phyloP scores from a whole-genome alignment of 2,888 invertebrate species.

The Drosophila anceps region DNA sequence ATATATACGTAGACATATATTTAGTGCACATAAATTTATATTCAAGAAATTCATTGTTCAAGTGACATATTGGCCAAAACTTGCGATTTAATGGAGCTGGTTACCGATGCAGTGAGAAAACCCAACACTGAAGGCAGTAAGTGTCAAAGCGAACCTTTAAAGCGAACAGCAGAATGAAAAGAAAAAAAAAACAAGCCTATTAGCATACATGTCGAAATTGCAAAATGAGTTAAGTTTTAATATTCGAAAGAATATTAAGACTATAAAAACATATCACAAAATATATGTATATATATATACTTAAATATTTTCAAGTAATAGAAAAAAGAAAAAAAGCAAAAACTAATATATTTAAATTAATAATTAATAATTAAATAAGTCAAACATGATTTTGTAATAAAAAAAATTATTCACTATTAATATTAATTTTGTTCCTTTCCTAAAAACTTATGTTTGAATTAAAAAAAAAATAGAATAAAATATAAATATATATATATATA shows the following conservation, averaged over 20 bases:
- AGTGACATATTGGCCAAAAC: constrained; percentile 16
- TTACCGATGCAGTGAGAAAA: constrained; percentile 43
- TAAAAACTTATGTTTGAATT: too few species aligned
- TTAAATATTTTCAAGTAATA: neutral
- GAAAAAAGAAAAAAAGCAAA: too few species aligned
- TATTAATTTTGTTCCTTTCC: too few species aligned
- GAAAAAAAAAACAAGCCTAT: neutral
- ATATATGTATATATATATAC: neutral
- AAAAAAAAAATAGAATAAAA: neutral
- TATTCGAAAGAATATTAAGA: neutral
- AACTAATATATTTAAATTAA: too few species aligned
- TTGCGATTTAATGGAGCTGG: constrained; percentile 56
- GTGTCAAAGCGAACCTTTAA: constrained; percentile 33
- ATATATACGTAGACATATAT: constrained; percentile 20
- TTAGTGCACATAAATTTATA: constrained; percentile 19
- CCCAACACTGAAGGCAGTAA: constrained; percentile 62
- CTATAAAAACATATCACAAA: neutral
- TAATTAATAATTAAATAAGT: too few species aligned
- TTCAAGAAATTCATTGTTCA: constrained; percentile 2
- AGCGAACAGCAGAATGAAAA: neutral
- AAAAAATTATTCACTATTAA: too few species aligned
- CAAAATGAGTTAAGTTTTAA: neutral
- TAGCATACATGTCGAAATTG: neutral
- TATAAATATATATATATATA: neutral
- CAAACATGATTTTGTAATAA: too few species aligned